Percentiles rank a stretch among this genome's conserved stretches.
Evolutionary conservation across 2,888 invertebrate genomes (phyloP).

Genomic region (Kryphioiulus occultus): DNA sequence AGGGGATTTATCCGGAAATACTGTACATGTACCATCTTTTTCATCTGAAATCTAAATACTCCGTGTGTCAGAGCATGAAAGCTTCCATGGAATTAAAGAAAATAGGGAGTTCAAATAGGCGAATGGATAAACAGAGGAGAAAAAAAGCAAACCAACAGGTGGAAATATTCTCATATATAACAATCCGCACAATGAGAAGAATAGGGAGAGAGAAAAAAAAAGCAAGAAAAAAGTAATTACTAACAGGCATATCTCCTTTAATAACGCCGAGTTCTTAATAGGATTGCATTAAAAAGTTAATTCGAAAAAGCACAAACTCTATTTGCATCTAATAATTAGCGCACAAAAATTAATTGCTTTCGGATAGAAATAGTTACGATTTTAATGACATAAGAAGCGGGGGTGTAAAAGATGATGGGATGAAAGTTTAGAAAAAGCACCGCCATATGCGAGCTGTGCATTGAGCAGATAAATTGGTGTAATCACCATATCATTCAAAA

Average conservation of each 20-base stretch:
- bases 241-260: slow-evolving; percentile 3
- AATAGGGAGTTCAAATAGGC: slow-evolving; percentile 29
- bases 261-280: slow-evolving; percentile 24
- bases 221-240: slow-evolving; percentile 21
- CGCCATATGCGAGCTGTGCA: neutral
- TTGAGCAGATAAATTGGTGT: too few relatives aligned
- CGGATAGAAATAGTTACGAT: slow-evolving; percentile 6
- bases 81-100: slow-evolving; percentile 31
- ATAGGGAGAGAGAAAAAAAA: neutral
- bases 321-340: slow-evolving; percentile 32
- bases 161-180: slow-evolving; percentile 30
- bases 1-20: neutral
- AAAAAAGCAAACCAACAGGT: slow-evolving; percentile 30
- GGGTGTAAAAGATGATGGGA: neutral
- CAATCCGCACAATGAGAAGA: neutral
- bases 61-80: slow-evolving; percentile 32
- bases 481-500: neutral
- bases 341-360: slow-evolving; percentile 32
- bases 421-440: neutral
- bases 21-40: neutral
- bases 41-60: neutral
- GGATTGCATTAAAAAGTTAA: slow-evolving; percentile 38
- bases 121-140: neutral
- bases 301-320: slow-evolving; percentile 29
- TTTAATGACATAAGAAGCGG: slow-evolving; percentile 11